These are phyloP conservation scores for Takifugu rubripes DNA, from an alignment of 2,797 vertebrate genomes.

Conservation along the genomic window DNA sequence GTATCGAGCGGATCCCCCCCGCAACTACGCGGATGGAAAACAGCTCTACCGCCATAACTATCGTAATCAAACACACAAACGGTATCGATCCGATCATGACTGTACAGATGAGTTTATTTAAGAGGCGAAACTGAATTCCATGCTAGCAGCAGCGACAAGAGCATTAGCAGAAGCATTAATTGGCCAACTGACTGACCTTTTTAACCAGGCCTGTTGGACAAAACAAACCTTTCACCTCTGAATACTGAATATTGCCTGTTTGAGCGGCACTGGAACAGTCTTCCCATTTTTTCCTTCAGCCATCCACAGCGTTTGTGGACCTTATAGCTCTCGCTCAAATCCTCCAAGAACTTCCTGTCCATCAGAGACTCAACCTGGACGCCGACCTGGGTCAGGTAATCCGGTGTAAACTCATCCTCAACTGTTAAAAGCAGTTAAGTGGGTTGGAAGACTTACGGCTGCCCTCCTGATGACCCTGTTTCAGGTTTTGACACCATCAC, in stretches of 20 bases:
- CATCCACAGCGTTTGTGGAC: constrained; percentile 79
- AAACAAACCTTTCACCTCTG: background rate
- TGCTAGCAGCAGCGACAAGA: no score
- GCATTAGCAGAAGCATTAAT: no score
- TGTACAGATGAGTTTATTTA: background rate
- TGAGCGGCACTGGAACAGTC: background rate
- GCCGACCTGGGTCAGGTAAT: constrained; percentile 85
- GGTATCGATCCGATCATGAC: background rate
- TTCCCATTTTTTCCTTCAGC: constrained; percentile 51
- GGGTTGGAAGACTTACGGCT: no score
- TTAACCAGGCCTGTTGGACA: background rate
- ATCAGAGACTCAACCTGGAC: constrained; percentile 84
- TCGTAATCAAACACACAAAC: no score
- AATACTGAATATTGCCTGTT: background rate
- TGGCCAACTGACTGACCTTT: no score
- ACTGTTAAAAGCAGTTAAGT: no score
- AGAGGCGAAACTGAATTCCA: background rate
- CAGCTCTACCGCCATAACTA: no score
- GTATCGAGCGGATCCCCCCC: constrained; percentile 2
- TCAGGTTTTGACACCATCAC: constrained; percentile 79
- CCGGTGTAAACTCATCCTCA: background rate
- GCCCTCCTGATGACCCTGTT: background rate
- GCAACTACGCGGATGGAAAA: background rate
- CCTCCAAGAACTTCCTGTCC: constrained; percentile 85
- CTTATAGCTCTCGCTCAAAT: constrained; percentile 78